Base-by-base conservation (phyloP, 2,888 invertebrate genomes). In the Perizoma flavofasciatum region DNA sequence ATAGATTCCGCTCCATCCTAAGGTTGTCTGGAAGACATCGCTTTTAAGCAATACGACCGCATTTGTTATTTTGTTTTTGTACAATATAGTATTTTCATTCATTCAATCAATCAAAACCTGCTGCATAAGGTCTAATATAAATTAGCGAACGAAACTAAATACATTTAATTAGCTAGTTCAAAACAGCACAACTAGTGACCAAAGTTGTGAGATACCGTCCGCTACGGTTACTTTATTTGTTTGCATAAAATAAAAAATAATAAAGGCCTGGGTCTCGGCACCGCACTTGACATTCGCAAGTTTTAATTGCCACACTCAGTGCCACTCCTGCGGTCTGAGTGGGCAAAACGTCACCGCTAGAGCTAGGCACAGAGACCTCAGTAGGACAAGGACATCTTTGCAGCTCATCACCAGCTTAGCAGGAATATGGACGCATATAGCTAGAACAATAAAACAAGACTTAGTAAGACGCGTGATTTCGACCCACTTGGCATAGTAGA, bases 281-380 rank as follows among this genome's bases (percentile, higher is more conserved):
- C 73, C 75, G 75, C 81, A 80, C 89, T 90, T 89, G 89, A 90
- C 91, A 90, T 90, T 89, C 85, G 88, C 86, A 89, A 90, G 86
- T 91, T 91, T 89, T 91, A 91, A 91, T 91, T 91, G 91, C 89
- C 81, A 80, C 86, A 84, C 89, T 89, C 82, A 76, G 82, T 79
- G 75, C 75, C 78, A 73, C 83, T 82, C 77, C 69, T 76, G 87
- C 80, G 88, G 85, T 81, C 76, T 77, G 77, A 83, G 87, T 82
- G 88, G 84, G 77, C 78, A 73, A 73, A 70, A 70, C 81, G 81
- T 77, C 82, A 81, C 78, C 73, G 69, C 78, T 72, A 77, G 49
- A 77, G 74, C 73, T 79, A 74, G 77, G 76, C 74, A 74, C 80
- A 80, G 83, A 8, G 39, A 34, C 37, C 32, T 34, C 57, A 61